Percentiles rank a stretch among this genome's conserved stretches.
Evolutionary conservation across 2,113 vertebrate genomes (phyloP).

Genomic region (Python bivittatus): DNA sequence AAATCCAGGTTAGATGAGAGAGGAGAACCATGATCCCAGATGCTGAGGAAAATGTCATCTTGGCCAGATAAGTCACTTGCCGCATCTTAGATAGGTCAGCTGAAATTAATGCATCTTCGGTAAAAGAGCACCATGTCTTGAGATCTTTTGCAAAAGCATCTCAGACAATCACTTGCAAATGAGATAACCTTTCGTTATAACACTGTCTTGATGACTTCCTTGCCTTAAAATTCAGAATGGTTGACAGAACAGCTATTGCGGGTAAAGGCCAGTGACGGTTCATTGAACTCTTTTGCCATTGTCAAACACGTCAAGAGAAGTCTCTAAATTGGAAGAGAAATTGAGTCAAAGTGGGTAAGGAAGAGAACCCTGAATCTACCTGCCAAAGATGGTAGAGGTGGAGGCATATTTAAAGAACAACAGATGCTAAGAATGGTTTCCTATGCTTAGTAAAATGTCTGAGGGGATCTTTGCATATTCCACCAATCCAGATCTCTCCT

Average conservation of each 20-base stretch:
- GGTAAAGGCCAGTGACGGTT: neutral
- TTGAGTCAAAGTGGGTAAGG: neutral
- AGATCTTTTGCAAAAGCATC: neutral
- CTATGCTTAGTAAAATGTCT: too few species aligned
- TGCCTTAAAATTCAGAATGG: neutral
- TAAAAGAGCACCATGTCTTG: neutral
- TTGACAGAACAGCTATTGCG: neutral
- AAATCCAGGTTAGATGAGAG: neutral
- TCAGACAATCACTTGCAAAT: neutral
- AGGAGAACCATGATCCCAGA: neutral
- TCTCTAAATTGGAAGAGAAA: neutral
- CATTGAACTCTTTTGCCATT: neutral
- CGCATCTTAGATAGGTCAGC: neutral
- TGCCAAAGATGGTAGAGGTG: neutral
- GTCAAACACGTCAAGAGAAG: neutral
- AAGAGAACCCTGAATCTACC: neutral
- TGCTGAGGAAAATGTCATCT: neutral
- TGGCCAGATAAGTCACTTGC: neutral
- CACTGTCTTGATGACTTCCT: neutral
- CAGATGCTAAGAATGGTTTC: neutral
- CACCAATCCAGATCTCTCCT: too few species aligned
- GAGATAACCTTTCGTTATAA: neutral
- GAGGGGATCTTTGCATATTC: too few species aligned
- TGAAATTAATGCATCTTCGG: neutral
- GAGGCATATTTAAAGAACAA: neutral